Conservation (phyloP, 2,797 vertebrate genomes). For the Coregonus suidteri region DNA sequence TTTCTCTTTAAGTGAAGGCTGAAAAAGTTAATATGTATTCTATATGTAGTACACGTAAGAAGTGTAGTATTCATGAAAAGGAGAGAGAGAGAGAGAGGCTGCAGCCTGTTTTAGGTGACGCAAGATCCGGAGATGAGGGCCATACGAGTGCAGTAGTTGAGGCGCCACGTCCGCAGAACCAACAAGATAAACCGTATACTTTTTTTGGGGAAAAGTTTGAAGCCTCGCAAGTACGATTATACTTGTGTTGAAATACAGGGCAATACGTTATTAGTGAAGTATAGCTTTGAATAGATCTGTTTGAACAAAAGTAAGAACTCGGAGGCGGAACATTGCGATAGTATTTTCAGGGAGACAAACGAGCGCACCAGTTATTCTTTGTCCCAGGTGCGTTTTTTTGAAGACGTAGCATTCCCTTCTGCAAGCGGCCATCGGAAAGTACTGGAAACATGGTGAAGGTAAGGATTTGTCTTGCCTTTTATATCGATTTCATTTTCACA, state of each 20-base stretch:
- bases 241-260: not conserved
- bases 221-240: not conserved
- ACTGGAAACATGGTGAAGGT: conserved; percentile 75
- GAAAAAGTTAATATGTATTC: not conserved
- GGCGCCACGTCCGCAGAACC: conserved; percentile 79
- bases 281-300: not conserved
- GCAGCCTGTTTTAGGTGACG: conserved; percentile 41
- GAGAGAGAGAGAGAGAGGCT: not conserved
- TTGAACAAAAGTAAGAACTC: not conserved
- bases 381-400: conserved; percentile 56
- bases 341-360: not conserved
- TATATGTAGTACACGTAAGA: not conserved
- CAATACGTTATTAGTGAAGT: not conserved
- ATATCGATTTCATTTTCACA: not conserved
- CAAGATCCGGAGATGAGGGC: conserved; percentile 37
- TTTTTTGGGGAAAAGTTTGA: conserved; percentile 5
- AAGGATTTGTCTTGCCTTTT: conserved; percentile 23
- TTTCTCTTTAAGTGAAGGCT: not conserved
- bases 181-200: conserved; percentile 9
- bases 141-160: conserved; percentile 11
- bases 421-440: conserved; percentile 17
- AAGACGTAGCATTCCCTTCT: conserved; percentile 11
- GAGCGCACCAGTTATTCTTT: conserved; percentile 11
- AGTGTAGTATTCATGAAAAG: not conserved
- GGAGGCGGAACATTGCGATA: not conserved